Percentiles rank a stretch among this genome's conserved stretches.
phyloP scores from a whole-genome alignment of 2,797 vertebrate genomes.

The Lithobates pipiens region DNA sequence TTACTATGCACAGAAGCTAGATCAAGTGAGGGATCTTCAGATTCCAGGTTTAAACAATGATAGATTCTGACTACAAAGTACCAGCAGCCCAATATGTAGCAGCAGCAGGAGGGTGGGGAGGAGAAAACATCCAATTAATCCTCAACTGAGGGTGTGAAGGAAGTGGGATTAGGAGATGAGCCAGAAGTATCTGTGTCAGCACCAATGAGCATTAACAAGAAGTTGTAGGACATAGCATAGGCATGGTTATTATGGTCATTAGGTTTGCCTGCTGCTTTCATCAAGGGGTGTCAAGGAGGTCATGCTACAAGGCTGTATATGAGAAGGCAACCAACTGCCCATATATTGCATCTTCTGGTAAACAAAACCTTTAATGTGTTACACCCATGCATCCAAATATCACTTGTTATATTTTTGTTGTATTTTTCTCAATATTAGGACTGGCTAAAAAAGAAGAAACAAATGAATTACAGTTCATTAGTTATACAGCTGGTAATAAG shows the following conservation, averaged over 20 bases:
- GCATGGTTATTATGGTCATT: conserved; percentile 6
- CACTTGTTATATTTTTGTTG: not conserved
- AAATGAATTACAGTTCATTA: too few species aligned
- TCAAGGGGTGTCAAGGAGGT: conserved; percentile 8
- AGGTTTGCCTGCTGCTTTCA: not conserved
- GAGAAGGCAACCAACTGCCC: not conserved
- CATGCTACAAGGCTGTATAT: not conserved
- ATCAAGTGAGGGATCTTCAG: not conserved
- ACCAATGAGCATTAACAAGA: conserved; percentile 45
- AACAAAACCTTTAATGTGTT: not conserved
- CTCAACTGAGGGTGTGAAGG: conserved; percentile 36
- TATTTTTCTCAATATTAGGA: not conserved
- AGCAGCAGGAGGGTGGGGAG: conserved; percentile 53
- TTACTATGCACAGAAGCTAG: conserved; percentile 25
- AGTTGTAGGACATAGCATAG: conserved; percentile 34
- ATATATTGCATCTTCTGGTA: not conserved
- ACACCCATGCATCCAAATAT: not conserved
- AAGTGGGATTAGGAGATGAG: conserved; percentile 61
- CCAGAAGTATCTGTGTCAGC: conserved; percentile 61
- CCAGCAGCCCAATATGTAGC: conserved; percentile 45
- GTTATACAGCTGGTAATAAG: too few species aligned
- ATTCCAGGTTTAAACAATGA: not conserved
- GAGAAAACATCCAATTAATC: conserved; percentile 46
- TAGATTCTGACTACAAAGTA: conserved; percentile 5
- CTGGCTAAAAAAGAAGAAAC: too few species aligned